These are phyloP conservation scores for Hucho hucho DNA, from an alignment of 2,113 vertebrate genomes.

Conservation along the genomic window DNA sequence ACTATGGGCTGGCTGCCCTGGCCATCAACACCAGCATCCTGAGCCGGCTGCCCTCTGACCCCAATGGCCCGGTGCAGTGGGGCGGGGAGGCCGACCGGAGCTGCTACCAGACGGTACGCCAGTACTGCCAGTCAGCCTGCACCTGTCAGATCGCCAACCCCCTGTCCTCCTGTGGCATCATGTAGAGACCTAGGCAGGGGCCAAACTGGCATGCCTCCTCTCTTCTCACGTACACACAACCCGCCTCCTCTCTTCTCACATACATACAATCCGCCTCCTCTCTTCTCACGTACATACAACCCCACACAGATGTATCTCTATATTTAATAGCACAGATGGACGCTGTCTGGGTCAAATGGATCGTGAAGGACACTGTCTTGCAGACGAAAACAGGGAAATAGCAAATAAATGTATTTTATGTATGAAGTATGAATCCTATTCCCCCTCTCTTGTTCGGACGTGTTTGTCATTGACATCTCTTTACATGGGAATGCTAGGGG, in stretches of 20 bases:
- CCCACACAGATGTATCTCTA: constrained; percentile 76
- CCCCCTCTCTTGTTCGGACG: constrained; percentile 74
- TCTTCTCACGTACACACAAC: constrained; percentile 26
- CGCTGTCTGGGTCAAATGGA: constrained; percentile 73
- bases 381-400: constrained; percentile 55
- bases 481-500: constrained; percentile 79
- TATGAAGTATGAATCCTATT: constrained; percentile 72
- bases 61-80: constrained; percentile 88
- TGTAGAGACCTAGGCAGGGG: constrained; percentile 75
- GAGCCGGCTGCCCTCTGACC: constrained; percentile 90
- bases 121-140: constrained; percentile 97
- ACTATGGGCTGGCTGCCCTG: constrained; percentile 95
- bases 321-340: constrained; percentile 78
- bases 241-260: background rate
- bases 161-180: constrained; percentile 94
- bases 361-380: constrained; percentile 50
- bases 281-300: constrained; percentile 51
- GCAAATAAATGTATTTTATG: constrained; percentile 85
- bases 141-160: constrained; percentile 96
- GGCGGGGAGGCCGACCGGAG: constrained; percentile 93
- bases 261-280: background rate
- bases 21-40: constrained; percentile 98
- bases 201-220: constrained; percentile 34
- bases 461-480: constrained; percentile 79
- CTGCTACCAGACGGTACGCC: constrained; percentile 99